phyloP scores from a whole-genome alignment of 2,113 vertebrate genomes.

The Osmerus eperlanus region DNA sequence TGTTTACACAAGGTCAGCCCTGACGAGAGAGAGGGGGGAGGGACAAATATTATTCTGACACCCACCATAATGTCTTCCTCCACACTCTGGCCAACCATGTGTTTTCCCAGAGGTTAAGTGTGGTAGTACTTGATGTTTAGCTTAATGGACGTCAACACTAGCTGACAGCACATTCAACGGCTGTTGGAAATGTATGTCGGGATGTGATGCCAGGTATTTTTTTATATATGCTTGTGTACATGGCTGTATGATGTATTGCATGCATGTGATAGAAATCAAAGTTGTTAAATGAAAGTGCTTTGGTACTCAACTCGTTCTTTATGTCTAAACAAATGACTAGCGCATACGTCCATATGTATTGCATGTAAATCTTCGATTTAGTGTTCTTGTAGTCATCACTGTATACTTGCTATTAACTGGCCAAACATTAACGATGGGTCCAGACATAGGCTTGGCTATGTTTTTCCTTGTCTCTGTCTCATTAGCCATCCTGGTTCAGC shows the following conservation, averaged over 20 bases:
- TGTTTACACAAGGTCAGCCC: constrained; percentile 70
- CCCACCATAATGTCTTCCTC: constrained; percentile 54
- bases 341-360: too few relatives aligned
- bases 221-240: too few relatives aligned
- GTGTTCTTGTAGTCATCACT: too few relatives aligned
- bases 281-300: too few relatives aligned
- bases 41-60: constrained; percentile 65
- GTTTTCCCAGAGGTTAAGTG: constrained; percentile 59
- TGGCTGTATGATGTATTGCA: too few relatives aligned
- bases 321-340: too few relatives aligned
- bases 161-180: constrained; percentile 52
- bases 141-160: constrained; percentile 55
- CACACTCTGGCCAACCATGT: constrained; percentile 47
- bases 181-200: neutral
- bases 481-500: constrained; percentile 33
- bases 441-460: constrained; percentile 36
- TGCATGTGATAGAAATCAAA: too few relatives aligned
- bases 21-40: constrained; percentile 44
- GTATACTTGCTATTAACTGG: too few relatives aligned
- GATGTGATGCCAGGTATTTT: too few relatives aligned
- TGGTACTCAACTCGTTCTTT: too few relatives aligned
- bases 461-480: constrained; percentile 14
- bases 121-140: constrained; percentile 55
- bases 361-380: too few relatives aligned
- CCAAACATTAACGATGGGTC: too few relatives aligned